Percentiles rank a stretch among this genome's conserved stretches.
Evolutionary conservation across 2,113 vertebrate genomes (phyloP).

Genomic region (Hemiscyllium ocellatum): DNA sequence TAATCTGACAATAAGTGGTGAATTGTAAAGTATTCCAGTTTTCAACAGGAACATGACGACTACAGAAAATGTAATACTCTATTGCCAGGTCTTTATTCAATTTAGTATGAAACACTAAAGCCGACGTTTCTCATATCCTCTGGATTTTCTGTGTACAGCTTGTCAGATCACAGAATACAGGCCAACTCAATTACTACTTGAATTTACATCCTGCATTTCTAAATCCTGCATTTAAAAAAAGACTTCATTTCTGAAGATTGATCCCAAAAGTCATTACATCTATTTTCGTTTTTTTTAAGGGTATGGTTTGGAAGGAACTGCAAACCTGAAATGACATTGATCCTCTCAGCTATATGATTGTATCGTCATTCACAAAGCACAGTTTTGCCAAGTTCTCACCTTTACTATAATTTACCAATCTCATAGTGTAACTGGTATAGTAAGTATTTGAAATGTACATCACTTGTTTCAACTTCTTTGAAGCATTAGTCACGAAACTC

Average conservation of each 20-base stretch:
- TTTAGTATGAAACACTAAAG: background rate
- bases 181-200: slow-evolving; percentile 17
- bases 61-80: background rate
- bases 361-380: background rate
- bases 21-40: background rate
- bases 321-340: slow-evolving; percentile 1
- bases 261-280: background rate
- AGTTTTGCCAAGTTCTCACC: background rate
- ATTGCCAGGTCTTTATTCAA: background rate
- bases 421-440: background rate
- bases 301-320: background rate
- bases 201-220: background rate
- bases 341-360: background rate
- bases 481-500: background rate
- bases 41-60: background rate
- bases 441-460: background rate
- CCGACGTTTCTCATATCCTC: background rate
- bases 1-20: background rate
- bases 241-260: background rate
- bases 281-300: background rate
- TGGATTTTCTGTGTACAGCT: background rate
- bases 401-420: background rate
- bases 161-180: background rate
- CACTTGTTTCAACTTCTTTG: background rate
- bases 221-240: background rate